Conservation (phyloP, 2,113 vertebrate species). For the Bubo blakistoni region DNA sequence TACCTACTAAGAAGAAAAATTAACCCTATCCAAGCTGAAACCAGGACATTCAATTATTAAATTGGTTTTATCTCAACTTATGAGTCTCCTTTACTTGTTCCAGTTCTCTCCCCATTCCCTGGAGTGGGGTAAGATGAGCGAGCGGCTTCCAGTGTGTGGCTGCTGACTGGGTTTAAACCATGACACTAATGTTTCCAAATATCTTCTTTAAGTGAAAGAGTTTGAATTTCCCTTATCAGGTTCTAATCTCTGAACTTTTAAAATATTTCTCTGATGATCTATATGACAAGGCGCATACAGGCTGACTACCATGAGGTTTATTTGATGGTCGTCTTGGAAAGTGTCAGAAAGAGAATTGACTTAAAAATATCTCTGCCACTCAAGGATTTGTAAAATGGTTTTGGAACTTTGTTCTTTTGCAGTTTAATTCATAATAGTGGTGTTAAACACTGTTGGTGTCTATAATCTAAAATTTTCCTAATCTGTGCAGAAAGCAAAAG, state of each 20-base stretch:
- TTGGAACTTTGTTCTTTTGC: background rate
- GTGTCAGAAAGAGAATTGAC: background rate
- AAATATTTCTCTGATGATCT: background rate
- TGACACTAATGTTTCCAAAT: background rate
- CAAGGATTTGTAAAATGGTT: background rate
- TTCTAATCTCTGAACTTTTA: background rate
- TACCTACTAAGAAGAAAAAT: too few relatives aligned
- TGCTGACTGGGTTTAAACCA: too few relatives aligned
- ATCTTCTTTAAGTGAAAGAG: background rate
- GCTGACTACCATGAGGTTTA: background rate
- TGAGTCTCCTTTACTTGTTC: too few relatives aligned
- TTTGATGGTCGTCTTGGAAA: background rate
- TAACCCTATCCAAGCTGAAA: too few relatives aligned
- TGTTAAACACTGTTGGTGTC: background rate
- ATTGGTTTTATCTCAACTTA: too few relatives aligned
- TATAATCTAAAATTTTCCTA: background rate
- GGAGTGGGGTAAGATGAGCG: too few relatives aligned
- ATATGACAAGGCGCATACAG: rapidly evolving
- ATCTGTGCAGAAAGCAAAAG: background rate
- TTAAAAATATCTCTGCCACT: background rate
- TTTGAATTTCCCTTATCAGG: background rate
- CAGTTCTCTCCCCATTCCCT: too few relatives aligned
- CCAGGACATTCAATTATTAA: too few relatives aligned
- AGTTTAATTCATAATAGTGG: background rate
- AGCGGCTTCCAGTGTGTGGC: too few relatives aligned